Evolutionary conservation across 2,888 invertebrate species (phyloP), one percentile per base, ranked within the genome.

Genomic region (Lasiommata megera): DNA sequence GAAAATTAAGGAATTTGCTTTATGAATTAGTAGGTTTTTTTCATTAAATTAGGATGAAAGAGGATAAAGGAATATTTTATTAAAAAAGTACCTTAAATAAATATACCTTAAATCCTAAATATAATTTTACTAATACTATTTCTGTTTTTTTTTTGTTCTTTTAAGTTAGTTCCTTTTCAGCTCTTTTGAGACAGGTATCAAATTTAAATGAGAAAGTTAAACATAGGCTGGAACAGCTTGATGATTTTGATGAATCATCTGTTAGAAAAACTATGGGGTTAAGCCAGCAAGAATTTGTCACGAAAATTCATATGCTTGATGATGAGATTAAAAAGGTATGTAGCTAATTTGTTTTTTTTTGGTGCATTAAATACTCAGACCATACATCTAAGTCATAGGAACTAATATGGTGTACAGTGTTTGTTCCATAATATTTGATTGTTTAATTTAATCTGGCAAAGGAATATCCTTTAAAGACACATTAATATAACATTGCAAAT

Each of bases 211-310:
- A 98, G 74, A 97, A 97, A 88, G 96, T 98, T 0, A 96, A 96
- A 81, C 96, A 95, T 73, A 93, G 98, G 47, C 84, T 99, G 51
- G 98, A 99, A 79, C 98, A 99, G 77, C 86, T 99, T 58, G 99
- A 99, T 89, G 96, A 97, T 71, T 96, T 98, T 85, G 98, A 99
- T 77, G 98, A 98, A 82, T 94, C 95, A 6, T 94, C 95, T 12
- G 94, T 97, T 58, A 93, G 96, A 69, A 97, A 96, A 86, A 95
- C 96, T 86, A 93, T 96, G 76, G 96, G 98, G 72, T 90, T 99
- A 62, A 96, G 96, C 1, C 99, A 99, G 80, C 96, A 97, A 79
- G 98, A 98, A 77, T 99, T 97, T 89, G 94, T 96, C 6, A 92
- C 93, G 43, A 93, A 96, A 69, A 96, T 99, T 62, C 96, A 97